Base-by-base conservation (phyloP, 2,888 invertebrate genomes). In the Piscicola geometra region DNA sequence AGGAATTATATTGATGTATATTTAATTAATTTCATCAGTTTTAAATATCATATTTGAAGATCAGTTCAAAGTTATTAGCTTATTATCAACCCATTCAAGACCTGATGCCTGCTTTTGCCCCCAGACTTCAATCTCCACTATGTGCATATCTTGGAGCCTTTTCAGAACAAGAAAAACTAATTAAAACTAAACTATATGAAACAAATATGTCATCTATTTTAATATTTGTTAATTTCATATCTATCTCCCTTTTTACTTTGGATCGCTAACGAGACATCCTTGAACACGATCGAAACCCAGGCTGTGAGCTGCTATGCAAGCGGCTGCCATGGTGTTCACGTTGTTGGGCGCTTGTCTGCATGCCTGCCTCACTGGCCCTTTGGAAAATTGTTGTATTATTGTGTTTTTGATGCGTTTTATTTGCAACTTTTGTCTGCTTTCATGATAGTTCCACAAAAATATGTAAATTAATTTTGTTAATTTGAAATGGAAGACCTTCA, bases 261-360 rank as follows among this genome's bases (percentile, higher is more conserved):
- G 87, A 81, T 89, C 88, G 18, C 88, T 82, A 30, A 89, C 81
- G 1, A 88, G 82, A 75, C 83, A 82, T 5, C 87, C 88, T 50
- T 82, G 81, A 1, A 87, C 87, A 75, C 83, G 82, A 78, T 88
- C 88, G 81, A 88, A 87, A 12, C 88, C 88, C 30, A 88, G 83
- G 78, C 85, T 87, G 78, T 85, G 85, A 2, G 86, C 88, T 0
- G 87, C 87, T 35, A 88, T 79, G 1, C 87, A 86, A 1, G 87
- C 88, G 1, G 87, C 88, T 25, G 88, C 88, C 88, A 89, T 89
- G 9, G 88, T 88, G 83, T 89, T 88, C 21, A 88, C 88, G 78
- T 89, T 89, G 81, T 88, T 88, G 0, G 88, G 88, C 2, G 88
- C 88, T 75, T 88, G 80, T 30, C 86, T 84, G 82, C 88, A 89